These are phyloP conservation scores for Neotoma lepida DNA, from an alignment of 2,113 vertebrate genomes.

Conservation along the genomic window DNA sequence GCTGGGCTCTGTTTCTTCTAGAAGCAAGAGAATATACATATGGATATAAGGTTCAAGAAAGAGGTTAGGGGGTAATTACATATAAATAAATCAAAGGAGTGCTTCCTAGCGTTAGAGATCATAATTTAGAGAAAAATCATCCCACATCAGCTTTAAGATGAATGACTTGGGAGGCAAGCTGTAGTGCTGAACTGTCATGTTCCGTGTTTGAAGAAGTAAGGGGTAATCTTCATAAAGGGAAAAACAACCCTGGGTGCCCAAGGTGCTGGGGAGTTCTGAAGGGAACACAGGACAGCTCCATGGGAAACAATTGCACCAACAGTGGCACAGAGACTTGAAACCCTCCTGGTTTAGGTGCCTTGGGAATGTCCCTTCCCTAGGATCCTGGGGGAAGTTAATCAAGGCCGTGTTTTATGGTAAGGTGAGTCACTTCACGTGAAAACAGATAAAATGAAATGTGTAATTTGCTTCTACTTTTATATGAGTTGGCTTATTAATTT, in stretches of 20 bases:
- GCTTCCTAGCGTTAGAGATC: background rate
- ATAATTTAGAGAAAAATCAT: conserved; percentile 7
- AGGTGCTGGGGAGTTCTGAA: background rate
- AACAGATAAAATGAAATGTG: background rate
- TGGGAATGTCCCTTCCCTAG: background rate
- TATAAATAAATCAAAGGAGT: background rate
- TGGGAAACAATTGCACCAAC: background rate
- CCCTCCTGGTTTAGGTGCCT: background rate
- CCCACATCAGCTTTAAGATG: background rate
- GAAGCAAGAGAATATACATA: background rate
- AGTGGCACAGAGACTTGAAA: background rate
- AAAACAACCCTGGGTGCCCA: background rate
- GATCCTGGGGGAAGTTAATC: background rate
- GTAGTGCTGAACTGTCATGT: background rate
- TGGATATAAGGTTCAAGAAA: background rate
- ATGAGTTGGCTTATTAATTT: background rate
- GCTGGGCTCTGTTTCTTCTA: background rate
- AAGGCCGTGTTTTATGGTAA: background rate
- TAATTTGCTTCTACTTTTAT: background rate
- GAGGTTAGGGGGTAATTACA: background rate
- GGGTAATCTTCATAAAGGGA: background rate
- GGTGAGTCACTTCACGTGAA: background rate
- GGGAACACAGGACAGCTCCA: background rate
- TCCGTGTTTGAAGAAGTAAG: background rate
- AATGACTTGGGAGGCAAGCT: background rate